These are phyloP conservation scores for Hirundo rustica DNA, from an alignment of 2,797 vertebrate genomes.

Conservation along the genomic window DNA sequence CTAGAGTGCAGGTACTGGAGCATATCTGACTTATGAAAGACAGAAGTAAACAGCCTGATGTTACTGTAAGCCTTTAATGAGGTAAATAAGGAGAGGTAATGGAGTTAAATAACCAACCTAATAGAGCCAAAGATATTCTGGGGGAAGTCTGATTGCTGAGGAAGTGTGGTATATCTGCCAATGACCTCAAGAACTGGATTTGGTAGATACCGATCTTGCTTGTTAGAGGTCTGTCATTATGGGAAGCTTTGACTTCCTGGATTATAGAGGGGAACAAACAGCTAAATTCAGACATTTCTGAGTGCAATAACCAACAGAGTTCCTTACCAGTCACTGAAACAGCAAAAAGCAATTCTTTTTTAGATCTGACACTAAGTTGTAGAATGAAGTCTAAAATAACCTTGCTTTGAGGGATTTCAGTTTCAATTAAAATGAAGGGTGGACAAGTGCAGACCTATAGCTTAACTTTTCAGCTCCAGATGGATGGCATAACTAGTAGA, in stretches of 20 bases:
- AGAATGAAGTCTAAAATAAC: conserved; percentile 3
- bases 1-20: not conserved
- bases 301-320: not conserved
- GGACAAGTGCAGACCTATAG: not conserved
- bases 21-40: not conserved
- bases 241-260: not conserved
- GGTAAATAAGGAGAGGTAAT: conserved; percentile 30
- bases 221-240: conserved; percentile 32
- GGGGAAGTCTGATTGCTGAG: not conserved
- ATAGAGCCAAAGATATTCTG: conserved; percentile 5
- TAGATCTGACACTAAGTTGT: not conserved
- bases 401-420: not conserved
- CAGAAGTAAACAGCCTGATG: not conserved
- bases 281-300: conserved; percentile 7
- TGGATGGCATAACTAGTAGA: not conserved
- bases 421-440: conserved; percentile 26
- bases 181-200: conserved; percentile 38
- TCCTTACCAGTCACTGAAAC: not conserved
- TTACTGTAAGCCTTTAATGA: conserved; percentile 36
- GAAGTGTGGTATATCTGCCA: not conserved
- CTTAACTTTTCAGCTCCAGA: not conserved
- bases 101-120: conserved; percentile 17
- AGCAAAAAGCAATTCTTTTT: not conserved
- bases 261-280: not conserved
- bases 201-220: conserved; percentile 18